These are phyloP conservation scores for Calliphora vomitoria DNA, from an alignment of 2,888 invertebrate species.

Conservation along the genomic window DNA sequence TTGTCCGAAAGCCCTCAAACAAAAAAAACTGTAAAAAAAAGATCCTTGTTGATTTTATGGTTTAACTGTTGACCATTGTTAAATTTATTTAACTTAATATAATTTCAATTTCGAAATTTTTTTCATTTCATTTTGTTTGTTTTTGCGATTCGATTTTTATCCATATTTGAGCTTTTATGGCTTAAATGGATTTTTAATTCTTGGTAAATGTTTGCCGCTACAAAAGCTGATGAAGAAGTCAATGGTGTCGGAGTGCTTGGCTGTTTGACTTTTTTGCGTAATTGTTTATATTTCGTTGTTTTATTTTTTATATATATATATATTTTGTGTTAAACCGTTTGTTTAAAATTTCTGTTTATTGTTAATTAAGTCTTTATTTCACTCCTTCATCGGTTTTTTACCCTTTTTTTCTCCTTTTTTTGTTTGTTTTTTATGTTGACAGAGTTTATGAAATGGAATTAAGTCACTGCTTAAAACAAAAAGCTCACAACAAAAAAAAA, in stretches of 20 bases:
- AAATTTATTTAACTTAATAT: constrained; percentile 48
- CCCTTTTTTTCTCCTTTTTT: constrained; percentile 7
- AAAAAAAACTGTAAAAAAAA: neutral
- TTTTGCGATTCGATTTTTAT: constrained; percentile 48
- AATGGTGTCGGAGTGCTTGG: neutral
- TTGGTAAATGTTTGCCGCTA: constrained; percentile 44
- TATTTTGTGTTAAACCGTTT: neutral
- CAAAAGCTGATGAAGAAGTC: constrained; percentile 66
- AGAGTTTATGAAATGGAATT: constrained; percentile 61
- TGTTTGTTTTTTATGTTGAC: constrained; percentile 42
- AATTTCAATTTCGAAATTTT: constrained; percentile 20
- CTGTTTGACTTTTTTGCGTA: constrained; percentile 47
- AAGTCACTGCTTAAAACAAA: constrained; percentile 26
- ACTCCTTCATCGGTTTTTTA: constrained; percentile 9
- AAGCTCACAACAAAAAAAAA: neutral
- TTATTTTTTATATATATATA: neutral
- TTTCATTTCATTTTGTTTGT: neutral
- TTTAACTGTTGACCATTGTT: constrained; percentile 52
- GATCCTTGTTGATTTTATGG: constrained; percentile 47
- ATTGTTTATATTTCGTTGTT: constrained; percentile 57
- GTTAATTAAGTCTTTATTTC: constrained; percentile 64
- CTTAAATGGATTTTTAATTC: constrained; percentile 67
- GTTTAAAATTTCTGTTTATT: constrained; percentile 49
- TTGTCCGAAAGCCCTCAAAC: neutral
- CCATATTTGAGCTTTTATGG: constrained; percentile 66